Conservation (phyloP, 2,797 vertebrate genomes). For the Salmo trutta region DNA sequence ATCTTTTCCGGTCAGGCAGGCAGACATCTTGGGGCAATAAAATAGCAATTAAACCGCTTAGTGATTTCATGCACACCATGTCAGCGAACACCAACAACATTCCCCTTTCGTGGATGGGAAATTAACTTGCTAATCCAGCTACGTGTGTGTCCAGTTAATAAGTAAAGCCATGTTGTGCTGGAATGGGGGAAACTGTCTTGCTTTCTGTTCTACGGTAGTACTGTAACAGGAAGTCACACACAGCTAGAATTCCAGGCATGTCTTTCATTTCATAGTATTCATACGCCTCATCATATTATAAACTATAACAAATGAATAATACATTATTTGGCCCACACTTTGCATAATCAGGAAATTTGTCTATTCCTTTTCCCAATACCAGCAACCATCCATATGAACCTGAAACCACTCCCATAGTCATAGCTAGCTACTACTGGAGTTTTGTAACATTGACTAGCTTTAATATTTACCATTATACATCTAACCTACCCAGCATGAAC, state of each 20-base stretch:
- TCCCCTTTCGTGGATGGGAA: neutral
- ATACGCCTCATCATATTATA: neutral
- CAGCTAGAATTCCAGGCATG: neutral
- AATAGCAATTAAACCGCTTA: constrained; percentile 50
- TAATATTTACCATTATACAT: neutral
- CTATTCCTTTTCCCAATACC: neutral
- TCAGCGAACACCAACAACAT: constrained; percentile 25
- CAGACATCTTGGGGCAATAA: constrained; percentile 75
- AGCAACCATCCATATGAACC: neutral
- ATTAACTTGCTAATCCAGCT: neutral
- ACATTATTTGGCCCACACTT: neutral
- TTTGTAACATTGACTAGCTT: neutral
- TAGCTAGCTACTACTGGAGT: neutral
- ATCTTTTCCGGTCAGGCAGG: constrained; percentile 54
- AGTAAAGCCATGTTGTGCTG: constrained; percentile 2
- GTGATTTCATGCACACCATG: constrained; percentile 25
- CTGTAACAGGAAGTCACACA: neutral
- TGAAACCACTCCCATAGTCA: neutral
- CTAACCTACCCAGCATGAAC: neutral
- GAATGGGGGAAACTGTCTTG: neutral
- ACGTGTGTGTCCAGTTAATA: constrained; percentile 14
- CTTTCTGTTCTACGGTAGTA: neutral
- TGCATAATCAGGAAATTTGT: neutral
- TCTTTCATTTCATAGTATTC: neutral
- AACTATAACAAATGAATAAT: neutral